Evolutionary conservation across 2,113 vertebrate genomes (phyloP).

Genomic region (Trogon surrucura): DNA sequence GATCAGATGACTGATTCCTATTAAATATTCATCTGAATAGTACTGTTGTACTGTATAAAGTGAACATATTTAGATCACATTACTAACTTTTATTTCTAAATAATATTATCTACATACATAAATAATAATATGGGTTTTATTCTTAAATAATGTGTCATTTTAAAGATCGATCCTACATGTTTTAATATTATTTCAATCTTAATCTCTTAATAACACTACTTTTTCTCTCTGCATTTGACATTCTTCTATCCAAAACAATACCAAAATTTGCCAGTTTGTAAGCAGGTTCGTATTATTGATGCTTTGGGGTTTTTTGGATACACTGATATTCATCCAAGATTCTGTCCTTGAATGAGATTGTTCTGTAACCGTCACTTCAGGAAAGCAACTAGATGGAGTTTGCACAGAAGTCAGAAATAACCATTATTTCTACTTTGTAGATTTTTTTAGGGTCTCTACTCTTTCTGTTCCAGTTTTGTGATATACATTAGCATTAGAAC

Average conservation of each 20-base stretch:
- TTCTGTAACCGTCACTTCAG: neutral
- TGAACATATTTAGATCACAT: neutral
- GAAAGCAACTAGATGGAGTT: neutral
- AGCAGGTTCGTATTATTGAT: neutral
- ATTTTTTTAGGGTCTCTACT: neutral
- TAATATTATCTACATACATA: neutral
- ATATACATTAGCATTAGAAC: neutral
- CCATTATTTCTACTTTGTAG: neutral
- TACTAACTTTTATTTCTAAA: neutral
- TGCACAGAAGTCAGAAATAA: neutral
- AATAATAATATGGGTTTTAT: neutral
- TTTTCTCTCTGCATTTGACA: neutral
- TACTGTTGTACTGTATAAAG: neutral
- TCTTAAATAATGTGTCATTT: neutral
- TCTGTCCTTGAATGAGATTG: neutral
- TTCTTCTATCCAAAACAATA: neutral
- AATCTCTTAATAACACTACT: neutral
- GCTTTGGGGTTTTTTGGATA: neutral
- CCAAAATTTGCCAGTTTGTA: neutral
- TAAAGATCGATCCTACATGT: neutral
- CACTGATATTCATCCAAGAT: neutral
- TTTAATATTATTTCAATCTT: neutral
- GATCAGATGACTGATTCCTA: neutral
- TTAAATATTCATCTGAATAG: neutral
- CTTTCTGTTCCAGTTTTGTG: neutral